Percentiles rank a stretch among this genome's conserved stretches.
Conservation (phyloP, 2,888 invertebrate genomes). For the Drosophila niveifrons region DNA sequence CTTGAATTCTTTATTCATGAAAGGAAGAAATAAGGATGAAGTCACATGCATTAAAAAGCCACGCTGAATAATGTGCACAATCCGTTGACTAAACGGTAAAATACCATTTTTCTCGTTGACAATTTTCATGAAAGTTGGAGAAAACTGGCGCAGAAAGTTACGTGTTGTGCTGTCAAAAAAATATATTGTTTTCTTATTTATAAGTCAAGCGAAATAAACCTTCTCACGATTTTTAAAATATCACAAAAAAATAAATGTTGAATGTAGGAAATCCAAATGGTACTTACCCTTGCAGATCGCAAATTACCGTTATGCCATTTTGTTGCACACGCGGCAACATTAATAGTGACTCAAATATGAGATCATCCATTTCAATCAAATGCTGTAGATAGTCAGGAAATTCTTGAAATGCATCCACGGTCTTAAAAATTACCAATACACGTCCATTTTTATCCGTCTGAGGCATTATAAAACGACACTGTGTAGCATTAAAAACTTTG, state of each 20-base stretch:
- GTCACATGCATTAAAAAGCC: conserved; percentile 82
- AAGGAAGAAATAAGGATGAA: conserved; percentile 79
- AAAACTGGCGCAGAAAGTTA: conserved; percentile 76
- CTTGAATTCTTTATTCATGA: conserved; percentile 82
- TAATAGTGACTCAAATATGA: conserved; percentile 82
- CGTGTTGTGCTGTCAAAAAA: conserved; percentile 69
- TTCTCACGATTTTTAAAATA: no score
- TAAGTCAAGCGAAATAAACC: no score
- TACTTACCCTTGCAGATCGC: conserved; percentile 81
- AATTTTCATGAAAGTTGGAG: conserved; percentile 76
- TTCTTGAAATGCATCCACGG: conserved; percentile 81
- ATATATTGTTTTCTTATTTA: no score
- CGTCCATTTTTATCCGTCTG: conserved; percentile 82
- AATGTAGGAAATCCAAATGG: no score
- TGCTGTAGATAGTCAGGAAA: conserved; percentile 81
- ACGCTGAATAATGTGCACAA: conserved; percentile 82
- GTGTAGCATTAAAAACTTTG: conserved; percentile 72
- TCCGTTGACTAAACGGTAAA: conserved; percentile 78
- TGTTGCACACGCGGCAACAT: conserved; percentile 81
- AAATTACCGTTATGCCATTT: conserved; percentile 82
- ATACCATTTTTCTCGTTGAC: conserved; percentile 82
- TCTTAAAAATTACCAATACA: conserved; percentile 75
- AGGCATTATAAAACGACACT: conserved; percentile 81
- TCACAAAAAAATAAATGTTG: no score
- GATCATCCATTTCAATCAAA: conserved; percentile 83